Evolutionary conservation across 2,113 vertebrate species (phyloP), one percentile per base, ranked within the genome.

Genomic region (Ranitomeya variabilis): DNA sequence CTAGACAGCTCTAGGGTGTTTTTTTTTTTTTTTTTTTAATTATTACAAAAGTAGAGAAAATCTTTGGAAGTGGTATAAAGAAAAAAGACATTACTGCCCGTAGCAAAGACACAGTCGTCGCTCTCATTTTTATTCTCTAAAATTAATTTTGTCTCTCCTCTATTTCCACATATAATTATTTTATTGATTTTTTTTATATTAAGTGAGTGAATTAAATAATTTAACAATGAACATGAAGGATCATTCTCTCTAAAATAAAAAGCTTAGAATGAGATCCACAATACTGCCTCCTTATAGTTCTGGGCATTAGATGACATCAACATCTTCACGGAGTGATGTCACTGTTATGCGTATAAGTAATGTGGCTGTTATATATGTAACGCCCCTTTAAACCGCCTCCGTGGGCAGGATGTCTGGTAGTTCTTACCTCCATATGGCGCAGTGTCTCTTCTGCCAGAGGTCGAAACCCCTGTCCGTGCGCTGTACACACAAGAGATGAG

Each of bases 1-100:
- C 87, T 89, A 89, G 87, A 89, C 87, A 21, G 73, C 37, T 54
- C 60, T 23, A 21, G 7, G 23, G 69, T 55, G 21, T 66, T 52
- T 76, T 52, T 76, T 52, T 52, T 74, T 74, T 66, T 77, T 52
- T 18, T 18, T 45, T 57, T 23, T 31, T 3, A 79, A 31, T 81
- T 81, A 81, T 37, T 81, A 19, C 57, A 81, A 81, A 52, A 19
- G 73, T 76, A 76, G 26, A 7, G 12, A n/a, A 51, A 59, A 81
- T 62, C n/a, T 62, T 31, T 62, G 15, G 16, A 62, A 62, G 23
- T 81, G 54, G 78, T 57, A 55, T 16, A 18, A 16, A 59, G 55
- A 13, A 15, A 80, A 45, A 80, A 59, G 5, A 57, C 45, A 16
- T 80, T 59, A 26, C 7, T 15, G 15, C 54, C n/a, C 21, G 26